Conservation (phyloP, 2,113 vertebrate genomes). For the Aepyceros melampus region DNA sequence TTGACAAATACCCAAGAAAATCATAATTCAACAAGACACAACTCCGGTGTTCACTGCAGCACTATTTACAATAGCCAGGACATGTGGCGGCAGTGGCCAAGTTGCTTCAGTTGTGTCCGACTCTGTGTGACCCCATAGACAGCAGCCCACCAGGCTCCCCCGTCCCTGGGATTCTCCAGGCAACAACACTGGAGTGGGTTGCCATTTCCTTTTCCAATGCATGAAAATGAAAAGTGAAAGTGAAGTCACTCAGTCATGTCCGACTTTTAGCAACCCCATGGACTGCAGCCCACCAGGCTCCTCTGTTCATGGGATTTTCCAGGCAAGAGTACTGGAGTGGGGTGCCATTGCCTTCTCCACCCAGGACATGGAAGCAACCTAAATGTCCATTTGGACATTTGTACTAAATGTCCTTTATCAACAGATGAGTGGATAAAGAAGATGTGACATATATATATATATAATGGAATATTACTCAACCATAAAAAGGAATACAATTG, state of each 20-base stretch:
- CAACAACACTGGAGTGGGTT: too few species aligned
- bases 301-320: too few species aligned
- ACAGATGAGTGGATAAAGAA: background rate
- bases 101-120: accelerated
- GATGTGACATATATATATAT: background rate
- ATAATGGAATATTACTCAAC: background rate
- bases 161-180: too few species aligned
- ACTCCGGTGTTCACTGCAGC: background rate
- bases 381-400: too few species aligned
- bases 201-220: too few species aligned
- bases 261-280: too few species aligned
- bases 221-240: too few species aligned
- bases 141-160: too few species aligned
- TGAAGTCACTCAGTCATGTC: too few species aligned
- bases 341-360: background rate
- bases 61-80: background rate
- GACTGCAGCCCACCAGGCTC: too few species aligned
- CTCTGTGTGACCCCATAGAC: too few species aligned
- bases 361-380: background rate
- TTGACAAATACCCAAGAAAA: background rate
- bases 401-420: background rate
- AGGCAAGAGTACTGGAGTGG: too few species aligned
- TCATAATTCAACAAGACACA: background rate
- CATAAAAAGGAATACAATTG: background rate
- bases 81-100: accelerated